Base-by-base conservation (phyloP, 2,797 vertebrate species). In the Enteromius anoplus region DNA sequence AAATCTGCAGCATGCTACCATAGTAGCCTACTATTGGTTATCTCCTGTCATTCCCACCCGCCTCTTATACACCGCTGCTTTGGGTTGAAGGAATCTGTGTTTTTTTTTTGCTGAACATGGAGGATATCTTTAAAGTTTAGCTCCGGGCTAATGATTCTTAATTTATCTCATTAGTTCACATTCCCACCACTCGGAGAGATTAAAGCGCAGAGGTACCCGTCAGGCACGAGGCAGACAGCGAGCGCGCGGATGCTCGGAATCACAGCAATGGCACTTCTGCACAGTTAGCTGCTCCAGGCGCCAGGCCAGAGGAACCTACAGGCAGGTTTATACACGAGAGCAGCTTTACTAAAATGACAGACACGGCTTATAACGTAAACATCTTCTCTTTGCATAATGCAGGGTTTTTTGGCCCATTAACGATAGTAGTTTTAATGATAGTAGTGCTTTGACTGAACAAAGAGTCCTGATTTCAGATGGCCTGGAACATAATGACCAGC, bases 131-230 rank as follows among this genome's bases (percentile, higher is more conserved):
- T 78, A 68, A 87, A 89, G 81, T 90, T 81, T 90, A 47, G 90
- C 91, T 93, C 86, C 70, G 29, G 91, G 92, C 91, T 81, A 90
- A 86, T 80, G 51, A 86, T 89, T 91, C 87, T 90, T 90, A 85
- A 92, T 92, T 92, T 89, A 93, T 92, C 91, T 92, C 89, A 91
- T 93, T 92, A 91, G 90, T 89, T 92, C 88, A 92, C 86, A 91
- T 91, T 89, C 91, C 90, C 17, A 75, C 81, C 89, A 91, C 89
- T 91, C 87, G 90, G 88, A 47, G 91, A 91, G 88, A 93, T 91
- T 90, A 89, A 90, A 89, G 87, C 71, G 75, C 49, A 42, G 68
- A 85, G 81, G 53, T 81, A 75, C 83, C 87, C 75, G 69, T 71
- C 65, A 77, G 85, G 87, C 85, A 86, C 3, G 21, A 84, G 80